Percentiles rank a stretch among this genome's conserved stretches.
Evolutionary conservation across 2,113 vertebrate species (phyloP).

Genomic region (Synchiropus splendidus): DNA sequence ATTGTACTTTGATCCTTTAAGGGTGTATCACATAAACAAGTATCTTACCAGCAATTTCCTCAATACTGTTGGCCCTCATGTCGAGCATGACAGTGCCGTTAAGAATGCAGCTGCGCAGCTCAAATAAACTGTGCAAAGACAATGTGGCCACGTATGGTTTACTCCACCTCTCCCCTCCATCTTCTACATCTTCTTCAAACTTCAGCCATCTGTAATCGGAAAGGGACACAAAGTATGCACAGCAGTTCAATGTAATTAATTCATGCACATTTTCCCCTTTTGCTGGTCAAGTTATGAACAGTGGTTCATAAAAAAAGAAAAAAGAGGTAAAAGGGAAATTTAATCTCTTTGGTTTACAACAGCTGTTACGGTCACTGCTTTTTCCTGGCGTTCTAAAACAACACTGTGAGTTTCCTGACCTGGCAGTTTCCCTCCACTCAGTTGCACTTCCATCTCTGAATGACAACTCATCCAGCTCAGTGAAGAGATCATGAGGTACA

Average conservation of each 20-base stretch:
- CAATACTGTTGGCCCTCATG: conserved; percentile 87
- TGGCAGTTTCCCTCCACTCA: conserved; percentile 91
- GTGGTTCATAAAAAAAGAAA: not conserved
- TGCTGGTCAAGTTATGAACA: not conserved
- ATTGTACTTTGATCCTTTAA: too few species aligned
- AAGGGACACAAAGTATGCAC: conserved; percentile 1
- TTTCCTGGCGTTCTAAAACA: too few species aligned
- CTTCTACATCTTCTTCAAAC: conserved; percentile 95
- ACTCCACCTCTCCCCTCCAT: conserved; percentile 91
- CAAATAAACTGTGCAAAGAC: conserved; percentile 89
- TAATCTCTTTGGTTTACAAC: too few species aligned
- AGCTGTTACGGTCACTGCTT: too few species aligned
- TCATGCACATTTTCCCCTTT: not conserved
- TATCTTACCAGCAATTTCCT: conserved; percentile 86
- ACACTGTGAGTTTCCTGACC: conserved; percentile 58
- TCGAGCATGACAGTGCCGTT: conserved; percentile 94
- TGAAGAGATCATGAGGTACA: conserved; percentile 90
- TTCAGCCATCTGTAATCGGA: conserved; percentile 75
- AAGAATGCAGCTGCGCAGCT: conserved; percentile 86
- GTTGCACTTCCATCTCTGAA: conserved; percentile 81
- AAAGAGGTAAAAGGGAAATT: not conserved
- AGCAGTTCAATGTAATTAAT: not conserved
- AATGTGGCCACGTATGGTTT: conserved; percentile 92
- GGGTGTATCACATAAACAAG: too few species aligned
- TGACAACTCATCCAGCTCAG: conserved; percentile 89